Conservation (phyloP, 2,113 vertebrate species). For the Barnardius zonarius region DNA sequence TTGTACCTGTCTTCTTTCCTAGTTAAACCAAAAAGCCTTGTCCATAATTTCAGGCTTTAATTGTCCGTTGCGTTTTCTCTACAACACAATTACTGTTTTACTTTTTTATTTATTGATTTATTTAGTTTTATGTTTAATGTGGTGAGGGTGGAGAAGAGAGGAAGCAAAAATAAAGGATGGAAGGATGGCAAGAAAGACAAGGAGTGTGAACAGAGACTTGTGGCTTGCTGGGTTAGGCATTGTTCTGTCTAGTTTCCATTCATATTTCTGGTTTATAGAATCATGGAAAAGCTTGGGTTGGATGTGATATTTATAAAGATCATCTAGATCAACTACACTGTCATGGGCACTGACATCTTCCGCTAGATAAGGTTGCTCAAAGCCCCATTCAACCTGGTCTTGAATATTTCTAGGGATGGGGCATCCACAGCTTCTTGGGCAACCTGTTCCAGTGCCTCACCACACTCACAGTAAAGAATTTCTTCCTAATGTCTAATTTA, state of each 20-base stretch:
- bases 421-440: too few relatives aligned
- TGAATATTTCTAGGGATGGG: not conserved
- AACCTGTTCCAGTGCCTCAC: not conserved
- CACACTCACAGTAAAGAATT: not conserved
- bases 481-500: not conserved
- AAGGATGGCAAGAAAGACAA: not conserved
- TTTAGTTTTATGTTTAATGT: not conserved
- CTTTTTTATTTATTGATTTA: not conserved
- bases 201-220: not conserved
- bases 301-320: not conserved
- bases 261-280: not conserved
- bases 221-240: not conserved
- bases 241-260: not conserved
- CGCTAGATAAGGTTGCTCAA: not conserved
- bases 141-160: not conserved
- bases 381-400: too few relatives aligned
- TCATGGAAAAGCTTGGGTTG: not conserved
- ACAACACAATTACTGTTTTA: not conserved
- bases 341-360: too few relatives aligned
- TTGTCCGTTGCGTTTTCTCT: not conserved
- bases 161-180: not conserved
- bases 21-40: not conserved
- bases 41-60: not conserved
- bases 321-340: not conserved
- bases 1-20: not conserved